Percentiles rank a stretch among this genome's conserved stretches.
phyloP scores from a whole-genome alignment of 2,797 vertebrate species.

The Parotocinclus haroldoi region DNA sequence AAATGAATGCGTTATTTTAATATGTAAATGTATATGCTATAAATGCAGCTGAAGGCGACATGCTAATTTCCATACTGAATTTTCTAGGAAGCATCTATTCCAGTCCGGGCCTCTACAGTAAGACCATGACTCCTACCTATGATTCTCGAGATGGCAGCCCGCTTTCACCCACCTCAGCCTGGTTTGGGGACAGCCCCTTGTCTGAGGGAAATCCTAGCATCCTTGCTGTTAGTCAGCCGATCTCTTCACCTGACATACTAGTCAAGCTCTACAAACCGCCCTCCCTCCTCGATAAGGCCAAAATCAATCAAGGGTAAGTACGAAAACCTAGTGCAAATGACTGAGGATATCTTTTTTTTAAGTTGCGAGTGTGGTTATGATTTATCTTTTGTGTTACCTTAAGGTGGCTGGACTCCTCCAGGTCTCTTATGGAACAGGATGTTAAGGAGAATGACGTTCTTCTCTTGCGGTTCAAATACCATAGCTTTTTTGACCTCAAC shows the following conservation, averaged over 20 bases:
- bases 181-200: constrained; percentile 97
- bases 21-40: not conserved
- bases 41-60: not conserved
- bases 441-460: constrained; percentile 97
- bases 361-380: not conserved
- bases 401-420: constrained; percentile 97
- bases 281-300: constrained; percentile 95
- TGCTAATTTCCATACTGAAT: constrained; percentile 25
- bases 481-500: constrained; percentile 99
- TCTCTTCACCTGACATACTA: constrained; percentile 92
- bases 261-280: constrained; percentile 97
- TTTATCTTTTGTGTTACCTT: constrained; percentile 18
- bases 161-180: constrained; percentile 93
- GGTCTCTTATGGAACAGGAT: constrained; percentile 98
- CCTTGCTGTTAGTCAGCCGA: constrained; percentile 93
- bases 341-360: not conserved
- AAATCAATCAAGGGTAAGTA: constrained; percentile 97
- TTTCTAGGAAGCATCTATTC: constrained; percentile 94
- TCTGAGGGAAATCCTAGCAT: constrained; percentile 98
- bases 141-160: constrained; percentile 96
- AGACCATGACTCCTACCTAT: constrained; percentile 98
- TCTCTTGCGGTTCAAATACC: constrained; percentile 96
- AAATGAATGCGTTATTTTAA: not conserved
- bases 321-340: not conserved
- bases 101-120: constrained; percentile 96